Base-by-base conservation (phyloP, 2,113 vertebrate species). In the Marmota flaviventris region DNA sequence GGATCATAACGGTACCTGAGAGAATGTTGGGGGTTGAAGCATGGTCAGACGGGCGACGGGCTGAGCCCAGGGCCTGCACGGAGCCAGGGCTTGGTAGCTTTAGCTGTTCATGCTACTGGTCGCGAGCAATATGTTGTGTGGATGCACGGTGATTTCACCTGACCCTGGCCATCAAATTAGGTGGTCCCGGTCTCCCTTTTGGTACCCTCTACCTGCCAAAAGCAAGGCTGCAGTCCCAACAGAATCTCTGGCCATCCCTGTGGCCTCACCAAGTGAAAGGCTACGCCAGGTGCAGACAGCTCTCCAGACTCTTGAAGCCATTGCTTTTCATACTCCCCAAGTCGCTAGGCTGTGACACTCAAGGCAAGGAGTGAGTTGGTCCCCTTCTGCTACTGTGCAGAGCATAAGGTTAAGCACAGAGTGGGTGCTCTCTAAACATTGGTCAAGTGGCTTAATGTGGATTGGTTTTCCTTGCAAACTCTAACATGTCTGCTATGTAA, bases 51-150 rank as follows among this genome's bases (percentile, higher is more conserved):
- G 20, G 2, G 2, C 3, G 18, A 16, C 1, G 22, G 9, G 32
- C 48, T 51, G 0, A 5, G 13, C 10, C 29, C 18, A 48, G 25
- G 18, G 0, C 45, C 67, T 6, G 67, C 13, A 4, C 42, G 1
- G 2, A 67, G 20, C 65, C 63, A 42, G 56, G 2, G 14, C 27
- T n/a, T 25, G 1, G 3, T 1, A 24, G 22, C 24, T 32, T 56
- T 9, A 0, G 6, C 18, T 70, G 34, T 10, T 39, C 10, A 32
- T 34, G 0, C 24, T 4, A 22, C 6, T 8, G 18, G 53, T 32
- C 48, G 22, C 11, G 7, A 4, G 16, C 17, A 0, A 1, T 3
- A 4, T 7, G 4, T 10, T 1, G 4, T 5, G 3, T 7, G 11
- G 2, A 8, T 3, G 9, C 14, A 2, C 5, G 18, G 16, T 17